Evolutionary conservation across 2,797 vertebrate genomes (phyloP), one percentile per base, ranked within the genome.

Genomic region (Manis pentadactyla): DNA sequence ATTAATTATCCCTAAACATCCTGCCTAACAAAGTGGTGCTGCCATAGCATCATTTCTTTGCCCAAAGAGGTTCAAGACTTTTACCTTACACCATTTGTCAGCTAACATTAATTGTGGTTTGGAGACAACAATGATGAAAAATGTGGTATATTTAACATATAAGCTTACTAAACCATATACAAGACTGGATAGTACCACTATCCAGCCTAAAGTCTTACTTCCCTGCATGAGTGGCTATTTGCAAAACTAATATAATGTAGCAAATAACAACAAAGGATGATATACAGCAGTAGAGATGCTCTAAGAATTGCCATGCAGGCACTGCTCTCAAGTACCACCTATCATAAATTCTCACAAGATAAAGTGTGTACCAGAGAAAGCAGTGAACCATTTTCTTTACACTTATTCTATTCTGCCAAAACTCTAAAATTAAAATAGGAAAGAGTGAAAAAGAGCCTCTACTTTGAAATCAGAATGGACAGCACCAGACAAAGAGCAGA

Each of bases 311-410:
- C 83, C 81, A 42, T 13, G 71, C 74, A 31, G 64, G 25, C 92
- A 31, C 57, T 53, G 55, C 77, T 94, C 78, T 89, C 68, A 18
- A 82, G 75, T n/a, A 27, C 92, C 0, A 31, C 10, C 73, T 19
- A 37, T 83, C 79, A 94, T 96, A 96, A 97, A 97, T 96, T 49
- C 96, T 93, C 83, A 51, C 53, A 81, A 93, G 96, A 95, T 71
- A 64, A 92, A 96, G 73, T 85, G 12, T 27, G 37, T 59, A 93
- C 81, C 51, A 46, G 37, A 68, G 78, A 39, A 91, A 89, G 91
- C 78, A 90, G 82, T n/a, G 55, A 75, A 57, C 95, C 81, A 34
- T 74, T 93, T 87, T 68, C 83, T 81, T 83, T 68, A 82, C 79
- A 39, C 39, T 82, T 74, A 88, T 91, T 71, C 63, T 63, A 46